Evolutionary conservation across 1,140 invertebrate genomes (phyloP), one percentile per base, ranked within the genome.

Genomic region (Ephestia elutella): DNA sequence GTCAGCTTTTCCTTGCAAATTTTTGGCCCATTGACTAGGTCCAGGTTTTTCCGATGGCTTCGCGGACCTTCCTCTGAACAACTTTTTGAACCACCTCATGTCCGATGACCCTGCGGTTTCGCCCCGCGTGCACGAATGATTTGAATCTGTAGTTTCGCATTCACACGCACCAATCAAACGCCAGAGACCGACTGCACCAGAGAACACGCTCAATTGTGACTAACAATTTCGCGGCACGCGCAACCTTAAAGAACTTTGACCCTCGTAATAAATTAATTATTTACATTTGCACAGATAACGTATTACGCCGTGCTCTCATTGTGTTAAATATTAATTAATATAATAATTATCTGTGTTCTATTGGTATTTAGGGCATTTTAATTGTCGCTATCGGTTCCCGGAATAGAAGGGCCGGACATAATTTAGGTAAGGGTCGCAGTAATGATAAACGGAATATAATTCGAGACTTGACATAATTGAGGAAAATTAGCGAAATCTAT

Each of bases 81-180:
- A 91, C 85, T 80, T 92, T 91, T 74, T 92, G 90, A 90, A 91
- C 91, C 90, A 92, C 72, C 82, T 91, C 91, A 91, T 91, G 90
- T 64, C 88, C 79, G 60, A 91, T 91, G 58, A 76, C 82, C 71
- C 74, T 85, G 82, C 90, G 90, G 90, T 91, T 91, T 71, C 87
- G 89, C 62, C 90, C 90, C 89, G 91, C 90, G 82, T 90, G 86
- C 60, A 91, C 84, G 74, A 91, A 92, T 74, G 90, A 90, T 66
- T 89, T 90, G 74, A 92, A 91, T 68, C 89, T 85, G 78, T 89
- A 84, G 80, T 90, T 91, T 92, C 90, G 90, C 90, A 91, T 91
- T 89, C 90, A 90, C 87, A 90, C 83, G 57, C 18, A 11, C 10
- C 49, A 49, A 58, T 19, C 49, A 50, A 11, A 50, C 2, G 11